A percentile compares a stretch with the other conserved stretches of the same genome.
Conservation (phyloP, 2,888 invertebrate species). For the Laspeyria flexula region DNA sequence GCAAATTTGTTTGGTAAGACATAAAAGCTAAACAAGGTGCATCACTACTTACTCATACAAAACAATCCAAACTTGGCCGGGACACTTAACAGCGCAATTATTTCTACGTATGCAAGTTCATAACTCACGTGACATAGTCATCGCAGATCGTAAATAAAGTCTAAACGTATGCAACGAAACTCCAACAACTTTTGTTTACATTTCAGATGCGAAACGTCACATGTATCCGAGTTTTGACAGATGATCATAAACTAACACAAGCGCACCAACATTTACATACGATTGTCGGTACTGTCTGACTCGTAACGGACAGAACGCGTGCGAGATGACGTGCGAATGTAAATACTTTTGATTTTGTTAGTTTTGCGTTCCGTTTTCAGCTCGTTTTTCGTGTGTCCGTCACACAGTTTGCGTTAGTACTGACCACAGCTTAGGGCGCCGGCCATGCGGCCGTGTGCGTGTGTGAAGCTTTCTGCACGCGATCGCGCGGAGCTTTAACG, state of each 20-base stretch:
- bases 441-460: conserved; percentile 80
- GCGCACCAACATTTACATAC: conserved; percentile 79
- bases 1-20: conserved; percentile 55
- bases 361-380: conserved; percentile 81
- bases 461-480: conserved; percentile 85
- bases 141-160: conserved; percentile 74
- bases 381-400: conserved; percentile 86
- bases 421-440: conserved; percentile 86
- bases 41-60: conserved; percentile 77
- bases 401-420: conserved; percentile 85
- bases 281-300: conserved; percentile 48
- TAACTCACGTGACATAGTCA: conserved; percentile 74
- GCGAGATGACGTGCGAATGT: conserved; percentile 44
- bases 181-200: conserved; percentile 82
- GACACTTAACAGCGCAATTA: conserved; percentile 75
- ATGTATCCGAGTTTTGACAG: conserved; percentile 83
- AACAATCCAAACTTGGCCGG: conserved; percentile 73
- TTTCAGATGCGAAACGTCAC: conserved; percentile 82
- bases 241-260: conserved; percentile 80
- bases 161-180: conserved; percentile 63
- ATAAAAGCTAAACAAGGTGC: conserved; percentile 58
- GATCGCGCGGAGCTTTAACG: conserved; percentile 79
- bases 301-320: conserved; percentile 45
- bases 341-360: conserved; percentile 65
- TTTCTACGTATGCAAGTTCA: conserved; percentile 79